Percentiles rank a stretch among this genome's conserved stretches.
These are phyloP conservation scores for Chrysaora quinquecirrha DNA, from an alignment of 30 jellyfish, hydroid and myxozoan species.

Conservation along the genomic window DNA sequence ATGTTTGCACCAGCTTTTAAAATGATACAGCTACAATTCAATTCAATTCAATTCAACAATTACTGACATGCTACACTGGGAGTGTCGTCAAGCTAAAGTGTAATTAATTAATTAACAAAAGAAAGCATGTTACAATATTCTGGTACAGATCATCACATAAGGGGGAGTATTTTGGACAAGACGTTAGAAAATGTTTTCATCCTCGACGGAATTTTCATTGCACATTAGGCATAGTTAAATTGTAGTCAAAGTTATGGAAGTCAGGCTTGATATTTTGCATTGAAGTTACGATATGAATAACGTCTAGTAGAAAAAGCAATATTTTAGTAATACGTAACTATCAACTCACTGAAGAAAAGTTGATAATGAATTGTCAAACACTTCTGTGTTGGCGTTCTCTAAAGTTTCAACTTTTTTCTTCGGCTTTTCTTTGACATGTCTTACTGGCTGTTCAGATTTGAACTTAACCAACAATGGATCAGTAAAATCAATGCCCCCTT, in stretches of 20 bases:
- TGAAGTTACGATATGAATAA: background rate
- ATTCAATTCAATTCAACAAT: too few relatives aligned
- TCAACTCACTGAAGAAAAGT: slow-evolving; percentile 5
- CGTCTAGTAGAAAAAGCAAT: background rate
- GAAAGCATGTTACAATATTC: too few relatives aligned
- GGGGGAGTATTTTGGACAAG: too few relatives aligned
- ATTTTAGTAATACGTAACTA: background rate
- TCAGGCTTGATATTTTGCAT: background rate
- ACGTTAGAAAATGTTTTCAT: too few relatives aligned
- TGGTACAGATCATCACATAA: too few relatives aligned
- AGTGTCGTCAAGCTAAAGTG: too few relatives aligned
- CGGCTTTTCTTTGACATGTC: background rate
- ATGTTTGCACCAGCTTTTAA: too few relatives aligned
- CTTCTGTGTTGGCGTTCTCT: background rate
- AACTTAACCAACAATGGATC: slow-evolving; percentile 54
- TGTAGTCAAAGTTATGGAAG: background rate
- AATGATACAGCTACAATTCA: too few relatives aligned
- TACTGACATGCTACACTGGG: too few relatives aligned
- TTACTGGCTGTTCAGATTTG: slow-evolving; percentile 13
- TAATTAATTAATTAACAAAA: too few relatives aligned
- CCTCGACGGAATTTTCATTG: too few relatives aligned
- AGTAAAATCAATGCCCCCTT: slow-evolving; percentile 31
- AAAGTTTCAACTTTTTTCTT: background rate
- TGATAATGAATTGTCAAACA: background rate
- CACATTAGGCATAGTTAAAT: too few relatives aligned